Conservation (phyloP, 2,888 invertebrate species). For the Nephrotoma appendiculata region DNA sequence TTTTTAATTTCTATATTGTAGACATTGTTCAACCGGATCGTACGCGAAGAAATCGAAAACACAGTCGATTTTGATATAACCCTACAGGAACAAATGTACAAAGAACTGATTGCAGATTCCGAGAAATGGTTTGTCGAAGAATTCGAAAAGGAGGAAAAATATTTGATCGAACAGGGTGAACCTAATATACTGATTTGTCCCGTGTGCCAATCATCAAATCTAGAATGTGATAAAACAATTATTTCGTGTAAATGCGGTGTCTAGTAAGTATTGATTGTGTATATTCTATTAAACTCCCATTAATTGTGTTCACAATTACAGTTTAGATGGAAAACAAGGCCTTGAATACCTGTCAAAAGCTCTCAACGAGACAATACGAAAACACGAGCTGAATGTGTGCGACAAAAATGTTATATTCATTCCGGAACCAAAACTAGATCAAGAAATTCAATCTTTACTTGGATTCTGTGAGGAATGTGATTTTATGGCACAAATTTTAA, state of each 20-base stretch:
- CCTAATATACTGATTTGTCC: slow-evolving; percentile 37
- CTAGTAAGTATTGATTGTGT: neutral
- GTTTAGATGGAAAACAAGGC: neutral
- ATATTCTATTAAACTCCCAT: neutral
- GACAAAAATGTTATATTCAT: neutral
- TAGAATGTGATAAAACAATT: slow-evolving; percentile 22
- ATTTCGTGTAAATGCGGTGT: slow-evolving; percentile 12
- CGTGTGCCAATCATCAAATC: slow-evolving; percentile 34
- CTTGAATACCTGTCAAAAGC: neutral
- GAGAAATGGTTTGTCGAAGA: slow-evolving; percentile 25
- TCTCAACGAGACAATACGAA: neutral
- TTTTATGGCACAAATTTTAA: neutral
- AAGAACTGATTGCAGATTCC: slow-evolving; percentile 23
- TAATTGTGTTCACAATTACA: neutral
- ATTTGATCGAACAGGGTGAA: slow-evolving; percentile 23
- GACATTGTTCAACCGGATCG: slow-evolving; percentile 16
- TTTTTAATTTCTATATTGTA: slow-evolving; percentile 6
- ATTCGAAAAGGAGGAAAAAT: slow-evolving; percentile 20
- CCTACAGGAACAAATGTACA: slow-evolving; percentile 24
- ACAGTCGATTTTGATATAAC: slow-evolving; percentile 21
- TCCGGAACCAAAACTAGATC: neutral
- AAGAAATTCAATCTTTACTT: neutral
- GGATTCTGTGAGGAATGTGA: neutral
- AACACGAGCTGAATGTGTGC: neutral
- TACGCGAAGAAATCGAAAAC: slow-evolving; percentile 24